Base-by-base conservation (phyloP, 1,140 invertebrate genomes). In the Goniozus legneri region DNA sequence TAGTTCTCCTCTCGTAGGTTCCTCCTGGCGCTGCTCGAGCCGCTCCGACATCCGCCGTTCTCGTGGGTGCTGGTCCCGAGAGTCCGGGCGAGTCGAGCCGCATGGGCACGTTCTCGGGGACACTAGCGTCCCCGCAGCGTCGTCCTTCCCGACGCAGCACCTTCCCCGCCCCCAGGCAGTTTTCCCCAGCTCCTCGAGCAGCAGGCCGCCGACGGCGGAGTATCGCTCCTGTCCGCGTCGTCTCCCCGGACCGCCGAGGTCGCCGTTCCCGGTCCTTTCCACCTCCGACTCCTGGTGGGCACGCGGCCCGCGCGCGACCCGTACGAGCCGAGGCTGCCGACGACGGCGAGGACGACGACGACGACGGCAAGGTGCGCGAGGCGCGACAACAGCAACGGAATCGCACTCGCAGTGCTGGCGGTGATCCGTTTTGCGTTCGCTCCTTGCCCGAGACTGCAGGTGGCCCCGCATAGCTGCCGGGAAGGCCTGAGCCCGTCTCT, bases 381-480 rank as follows among this genome's bases (percentile, higher is more conserved):
- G n/a, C n/a, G n/a, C n/a, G n/a, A n/a, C n/a, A n/a, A 4, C 10
- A 4, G 24, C 10, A 27, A 16, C 22, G 21, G 24, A 44, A 43
- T 45, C 50, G 33, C 24, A 41, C 44, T n/a, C n/a, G n/a, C n/a
- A n/a, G n/a, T n/a, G n/a, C n/a, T n/a, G n/a, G n/a, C 16, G 30
- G 27, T 19, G 30, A 52, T 56, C 50, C 50, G 56, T 53, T 27
- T 39, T 54, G 58, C 52, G 54, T 38, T 60, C 54, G 60, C 56
- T 58, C 58, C 56, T 58, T 59, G 55, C 45, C 60, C 62, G 58
- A 58, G 57, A 50, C 56, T 58, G 67, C 56, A 58, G 48, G 50
- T 44, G 58, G 54, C 37, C 50, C 67, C 54, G 71, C 71, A 73
- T 73, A 61, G 69, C 68, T 67, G 68, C 66, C 62, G 61, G 53